Evolutionary conservation across 2,797 vertebrate genomes (phyloP).

Genomic region (Sternotherus odoratus): DNA sequence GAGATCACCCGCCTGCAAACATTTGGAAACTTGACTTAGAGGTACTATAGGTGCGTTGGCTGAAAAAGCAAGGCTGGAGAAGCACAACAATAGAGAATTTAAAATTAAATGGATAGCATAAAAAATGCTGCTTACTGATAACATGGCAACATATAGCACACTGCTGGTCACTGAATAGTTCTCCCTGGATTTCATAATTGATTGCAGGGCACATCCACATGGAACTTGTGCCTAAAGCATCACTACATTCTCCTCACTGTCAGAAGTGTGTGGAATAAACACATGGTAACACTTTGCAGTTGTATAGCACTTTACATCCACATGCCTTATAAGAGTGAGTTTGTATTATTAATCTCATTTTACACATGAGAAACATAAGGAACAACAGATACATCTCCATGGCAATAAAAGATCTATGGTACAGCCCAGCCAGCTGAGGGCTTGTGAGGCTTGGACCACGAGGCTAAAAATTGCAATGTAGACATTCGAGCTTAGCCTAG

Average conservation of each 20-base stretch:
- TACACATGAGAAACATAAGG: not conserved
- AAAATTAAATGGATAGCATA: not conserved
- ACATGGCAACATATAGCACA: not conserved
- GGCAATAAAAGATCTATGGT: not conserved
- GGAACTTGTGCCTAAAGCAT: not conserved
- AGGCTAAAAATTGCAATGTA: not conserved
- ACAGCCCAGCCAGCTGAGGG: not conserved
- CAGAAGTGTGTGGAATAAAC: not conserved
- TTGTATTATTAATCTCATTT: not conserved
- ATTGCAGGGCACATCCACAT: not conserved
- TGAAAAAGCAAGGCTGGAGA: not conserved
- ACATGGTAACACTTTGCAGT: not conserved
- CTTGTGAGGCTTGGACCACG: not conserved
- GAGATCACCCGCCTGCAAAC: not conserved
- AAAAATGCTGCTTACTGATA: not conserved
- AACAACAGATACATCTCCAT: not conserved
- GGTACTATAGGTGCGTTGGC: not conserved
- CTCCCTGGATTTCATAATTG: not conserved
- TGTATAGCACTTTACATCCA: not conserved
- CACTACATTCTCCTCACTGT: not conserved
- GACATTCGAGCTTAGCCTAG: not conserved
- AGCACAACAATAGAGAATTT: not conserved
- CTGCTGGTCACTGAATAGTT: not conserved
- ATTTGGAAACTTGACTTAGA: not conserved
- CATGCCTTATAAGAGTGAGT: not conserved